A percentile compares a stretch with the other conserved stretches of the same genome.
These are phyloP conservation scores for Axea sp. DNA, from an alignment of 2,888 invertebrate species.

Conservation along the genomic window DNA sequence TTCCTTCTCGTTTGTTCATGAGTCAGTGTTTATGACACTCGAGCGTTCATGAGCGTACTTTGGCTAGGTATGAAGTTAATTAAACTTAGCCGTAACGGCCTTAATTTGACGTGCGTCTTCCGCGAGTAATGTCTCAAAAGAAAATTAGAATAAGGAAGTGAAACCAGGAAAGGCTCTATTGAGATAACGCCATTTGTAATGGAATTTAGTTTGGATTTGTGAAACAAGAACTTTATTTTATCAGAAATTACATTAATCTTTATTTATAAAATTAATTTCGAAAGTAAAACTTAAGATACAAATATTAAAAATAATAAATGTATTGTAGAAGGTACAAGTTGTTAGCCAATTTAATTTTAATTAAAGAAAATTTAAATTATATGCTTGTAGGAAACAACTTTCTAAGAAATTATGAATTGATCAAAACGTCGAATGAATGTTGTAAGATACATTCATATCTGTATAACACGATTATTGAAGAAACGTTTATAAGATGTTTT, in stretches of 20 bases:
- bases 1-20: constrained; percentile 49
- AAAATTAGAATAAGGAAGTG: constrained; percentile 11
- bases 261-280: neutral
- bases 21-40: constrained; percentile 59
- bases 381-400: no score
- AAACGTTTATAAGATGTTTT: no score
- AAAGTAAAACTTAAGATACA: no score
- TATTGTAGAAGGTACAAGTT: no score
- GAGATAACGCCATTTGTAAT: constrained; percentile 5
- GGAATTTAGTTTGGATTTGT: neutral
- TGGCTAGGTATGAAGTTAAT: constrained; percentile 48
- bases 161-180: constrained; percentile 1
- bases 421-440: no score
- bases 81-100: constrained; percentile 44
- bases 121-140: constrained; percentile 27
- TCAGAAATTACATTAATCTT: neutral
- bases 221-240: neutral
- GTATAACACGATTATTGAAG: no score
- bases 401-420: no score
- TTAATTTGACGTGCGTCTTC: constrained; percentile 43
- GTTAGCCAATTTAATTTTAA: no score
- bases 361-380: no score
- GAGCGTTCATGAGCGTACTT: constrained; percentile 31
- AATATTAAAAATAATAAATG: no score
- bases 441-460: no score